These are phyloP conservation scores for Lophura nycthemera DNA, from an alignment of 2,113 vertebrate species.

Conservation along the genomic window DNA sequence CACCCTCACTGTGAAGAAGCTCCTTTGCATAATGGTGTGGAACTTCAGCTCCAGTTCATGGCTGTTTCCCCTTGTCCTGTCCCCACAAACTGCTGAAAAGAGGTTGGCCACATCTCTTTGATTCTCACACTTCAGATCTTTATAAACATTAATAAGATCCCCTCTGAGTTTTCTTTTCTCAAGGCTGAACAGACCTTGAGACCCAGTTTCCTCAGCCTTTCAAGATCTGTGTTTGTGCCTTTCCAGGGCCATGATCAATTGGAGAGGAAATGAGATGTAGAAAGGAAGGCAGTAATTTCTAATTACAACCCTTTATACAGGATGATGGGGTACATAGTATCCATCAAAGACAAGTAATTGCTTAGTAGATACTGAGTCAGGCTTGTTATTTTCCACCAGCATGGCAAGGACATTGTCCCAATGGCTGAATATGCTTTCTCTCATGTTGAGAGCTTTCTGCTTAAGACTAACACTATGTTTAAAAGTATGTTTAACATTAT, in stretches of 20 bases:
- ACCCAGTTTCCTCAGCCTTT: too few relatives aligned
- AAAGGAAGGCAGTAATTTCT: neutral
- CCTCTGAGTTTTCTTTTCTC: too few relatives aligned
- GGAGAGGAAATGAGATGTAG: neutral
- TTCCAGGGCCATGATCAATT: neutral
- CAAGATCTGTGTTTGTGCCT: neutral
- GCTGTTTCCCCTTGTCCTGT: too few relatives aligned
- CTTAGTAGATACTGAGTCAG: conserved; percentile 5
- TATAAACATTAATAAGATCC: too few relatives aligned
- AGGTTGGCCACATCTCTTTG: too few relatives aligned
- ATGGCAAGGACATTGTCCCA: neutral
- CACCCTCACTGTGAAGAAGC: too few relatives aligned
- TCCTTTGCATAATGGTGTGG: too few relatives aligned
- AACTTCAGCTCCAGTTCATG: too few relatives aligned
- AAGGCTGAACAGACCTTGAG: too few relatives aligned
- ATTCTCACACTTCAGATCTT: too few relatives aligned
- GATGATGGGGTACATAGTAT: neutral
- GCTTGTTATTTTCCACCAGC: conserved; percentile 24
- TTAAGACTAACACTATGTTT: conserved; percentile 23
- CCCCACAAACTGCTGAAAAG: too few relatives aligned
- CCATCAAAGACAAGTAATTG: conserved; percentile 11
- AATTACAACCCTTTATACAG: neutral
- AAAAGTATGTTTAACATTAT: neutral
- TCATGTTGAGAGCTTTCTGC: neutral
- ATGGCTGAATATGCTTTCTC: neutral